These are phyloP conservation scores for Drosophila simulans DNA, from an alignment of 1,140 invertebrate genomes.

Conservation along the genomic window DNA sequence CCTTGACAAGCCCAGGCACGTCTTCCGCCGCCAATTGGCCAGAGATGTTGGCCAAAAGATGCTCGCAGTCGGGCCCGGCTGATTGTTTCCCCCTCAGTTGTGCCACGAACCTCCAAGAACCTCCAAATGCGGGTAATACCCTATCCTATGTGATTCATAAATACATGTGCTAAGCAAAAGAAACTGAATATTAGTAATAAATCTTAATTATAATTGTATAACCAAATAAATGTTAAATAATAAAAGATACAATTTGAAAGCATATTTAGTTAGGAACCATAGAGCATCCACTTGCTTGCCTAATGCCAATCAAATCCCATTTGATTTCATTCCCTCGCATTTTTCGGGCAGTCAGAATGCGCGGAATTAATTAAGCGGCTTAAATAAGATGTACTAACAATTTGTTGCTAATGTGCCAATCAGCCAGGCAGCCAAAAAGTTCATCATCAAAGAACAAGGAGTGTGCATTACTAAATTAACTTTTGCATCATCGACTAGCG, in stretches of 20 bases:
- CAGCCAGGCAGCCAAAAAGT: constrained; percentile 43
- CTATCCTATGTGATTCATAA: neutral
- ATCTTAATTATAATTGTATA: too few species aligned
- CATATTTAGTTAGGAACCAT: too few species aligned
- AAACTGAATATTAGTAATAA: too few species aligned
- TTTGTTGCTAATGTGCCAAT: constrained; percentile 70
- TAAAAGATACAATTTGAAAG: too few species aligned
- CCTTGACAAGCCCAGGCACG: constrained; percentile 74
- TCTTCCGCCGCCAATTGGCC: constrained; percentile 70
- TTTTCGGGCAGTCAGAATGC: constrained; percentile 40
- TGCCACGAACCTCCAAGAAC: neutral
- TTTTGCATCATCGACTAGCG: constrained; percentile 55
- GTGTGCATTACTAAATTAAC: constrained; percentile 61
- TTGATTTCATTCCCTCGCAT: constrained; percentile 17
- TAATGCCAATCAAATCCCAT: neutral
- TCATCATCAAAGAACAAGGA: constrained; percentile 52
- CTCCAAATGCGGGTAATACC: constrained; percentile 10
- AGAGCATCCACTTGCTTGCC: neutral
- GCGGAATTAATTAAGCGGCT: constrained; percentile 67
- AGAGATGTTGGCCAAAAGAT: constrained; percentile 41
- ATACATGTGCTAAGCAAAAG: neutral
- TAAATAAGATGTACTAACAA: constrained; percentile 74
- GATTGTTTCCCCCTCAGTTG: constrained; percentile 28
- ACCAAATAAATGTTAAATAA: too few species aligned
- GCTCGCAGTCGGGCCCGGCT: constrained; percentile 27